Conservation (phyloP, 2,113 vertebrate species). For the Pyxicephalus adspersus region DNA sequence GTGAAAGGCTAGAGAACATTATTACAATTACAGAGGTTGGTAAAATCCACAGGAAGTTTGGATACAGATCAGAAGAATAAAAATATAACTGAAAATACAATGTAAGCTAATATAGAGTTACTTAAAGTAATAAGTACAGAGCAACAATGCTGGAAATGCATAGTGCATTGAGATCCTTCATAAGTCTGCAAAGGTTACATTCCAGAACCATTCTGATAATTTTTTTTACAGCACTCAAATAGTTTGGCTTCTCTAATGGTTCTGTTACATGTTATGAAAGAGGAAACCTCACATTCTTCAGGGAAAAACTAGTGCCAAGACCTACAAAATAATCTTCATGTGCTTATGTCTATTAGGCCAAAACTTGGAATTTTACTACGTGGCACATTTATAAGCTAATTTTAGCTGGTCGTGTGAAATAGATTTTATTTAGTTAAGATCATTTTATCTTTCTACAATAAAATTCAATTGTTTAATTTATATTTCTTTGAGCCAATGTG, state of each 20-base stretch:
- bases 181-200: background rate
- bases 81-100: too few species aligned
- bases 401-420: background rate
- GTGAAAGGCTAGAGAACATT: too few species aligned
- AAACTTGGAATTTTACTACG: constrained; percentile 27
- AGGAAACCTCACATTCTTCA: constrained; percentile 48
- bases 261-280: background rate
- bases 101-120: too few species aligned
- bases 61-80: too few species aligned
- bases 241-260: constrained; percentile 33
- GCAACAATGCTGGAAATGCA: too few species aligned
- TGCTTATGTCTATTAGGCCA: constrained; percentile 34
- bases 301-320: constrained; percentile 24
- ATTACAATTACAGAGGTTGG: too few species aligned
- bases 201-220: background rate
- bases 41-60: too few species aligned
- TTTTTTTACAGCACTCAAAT: background rate
- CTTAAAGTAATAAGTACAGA: too few species aligned
- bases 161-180: background rate
- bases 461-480: too few species aligned
- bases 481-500: too few species aligned
- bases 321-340: constrained; percentile 35
- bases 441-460: too few species aligned
- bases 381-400: constrained; percentile 29
- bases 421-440: background rate